A percentile compares a stretch with the other conserved stretches of the same genome.
phyloP scores from a whole-genome alignment of 2,113 vertebrate genomes.

The Urocitellus parryii region DNA sequence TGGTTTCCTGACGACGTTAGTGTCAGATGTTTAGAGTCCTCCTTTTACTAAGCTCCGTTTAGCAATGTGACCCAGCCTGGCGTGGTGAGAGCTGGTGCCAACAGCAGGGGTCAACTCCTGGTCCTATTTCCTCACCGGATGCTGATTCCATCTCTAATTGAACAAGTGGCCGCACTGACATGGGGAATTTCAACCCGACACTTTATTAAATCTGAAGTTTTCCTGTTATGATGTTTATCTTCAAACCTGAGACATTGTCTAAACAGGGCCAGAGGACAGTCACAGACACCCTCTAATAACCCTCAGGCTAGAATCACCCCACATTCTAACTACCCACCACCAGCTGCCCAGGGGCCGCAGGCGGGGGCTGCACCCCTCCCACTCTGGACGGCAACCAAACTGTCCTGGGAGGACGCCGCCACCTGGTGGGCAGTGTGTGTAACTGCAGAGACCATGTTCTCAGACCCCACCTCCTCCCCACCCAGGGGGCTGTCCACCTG shows the following conservation, averaged over 20 bases:
- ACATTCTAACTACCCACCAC: neutral
- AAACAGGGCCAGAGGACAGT: neutral
- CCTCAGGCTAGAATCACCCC: neutral
- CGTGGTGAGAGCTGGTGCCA: neutral
- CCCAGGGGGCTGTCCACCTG: accelerated
- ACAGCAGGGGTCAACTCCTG: neutral
- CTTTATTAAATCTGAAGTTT: neutral
- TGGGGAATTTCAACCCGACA: neutral
- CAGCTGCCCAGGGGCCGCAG: no score
- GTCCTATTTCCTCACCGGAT: neutral
- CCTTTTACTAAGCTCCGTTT: neutral
- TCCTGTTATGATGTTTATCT: neutral
- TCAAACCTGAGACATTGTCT: neutral
- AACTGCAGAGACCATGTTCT: neutral
- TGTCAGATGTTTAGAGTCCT: neutral
- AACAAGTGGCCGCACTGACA: neutral
- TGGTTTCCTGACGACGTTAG: neutral
- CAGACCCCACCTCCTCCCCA: accelerated
- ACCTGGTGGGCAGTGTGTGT: neutral
- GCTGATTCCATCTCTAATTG: neutral
- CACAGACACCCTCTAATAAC: neutral
- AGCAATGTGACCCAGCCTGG: neutral
- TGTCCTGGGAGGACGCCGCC: neutral
- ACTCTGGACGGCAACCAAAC: neutral
- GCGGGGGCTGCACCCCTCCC: neutral